phyloP scores from a whole-genome alignment of 2,888 invertebrate genomes.

The Drosophila mimica region DNA sequence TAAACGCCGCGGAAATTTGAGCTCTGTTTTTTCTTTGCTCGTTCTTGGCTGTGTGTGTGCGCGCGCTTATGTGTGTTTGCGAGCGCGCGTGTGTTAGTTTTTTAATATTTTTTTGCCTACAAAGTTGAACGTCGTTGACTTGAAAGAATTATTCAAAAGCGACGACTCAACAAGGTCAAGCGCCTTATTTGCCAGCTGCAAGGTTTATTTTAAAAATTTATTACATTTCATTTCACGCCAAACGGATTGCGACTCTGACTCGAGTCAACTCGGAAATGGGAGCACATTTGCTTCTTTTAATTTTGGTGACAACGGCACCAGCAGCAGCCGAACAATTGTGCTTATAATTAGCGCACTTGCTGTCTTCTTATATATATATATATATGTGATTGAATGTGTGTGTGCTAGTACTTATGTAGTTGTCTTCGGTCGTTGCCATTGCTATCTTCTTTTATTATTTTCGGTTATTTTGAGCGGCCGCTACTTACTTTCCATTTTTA shows the following conservation, averaged over 20 bases:
- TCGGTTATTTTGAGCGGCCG: constrained; percentile 59
- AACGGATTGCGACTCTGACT: constrained; percentile 29
- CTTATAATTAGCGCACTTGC: constrained; percentile 72
- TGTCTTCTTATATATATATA: constrained; percentile 11
- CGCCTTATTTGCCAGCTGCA: constrained; percentile 70
- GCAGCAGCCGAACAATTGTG: constrained; percentile 46
- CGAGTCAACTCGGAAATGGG: constrained; percentile 56
- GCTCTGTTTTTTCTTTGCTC: constrained; percentile 56
- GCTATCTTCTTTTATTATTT: constrained; percentile 71
- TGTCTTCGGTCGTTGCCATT: constrained; percentile 74
- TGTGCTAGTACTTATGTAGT: constrained; percentile 39
- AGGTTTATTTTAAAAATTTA: constrained; percentile 62
- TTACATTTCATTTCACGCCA: constrained; percentile 56
- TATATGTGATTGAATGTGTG: constrained; percentile 14
- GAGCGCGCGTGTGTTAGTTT: constrained; percentile 41
- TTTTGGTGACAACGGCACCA: constrained; percentile 59
- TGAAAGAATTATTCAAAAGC: constrained; percentile 75
- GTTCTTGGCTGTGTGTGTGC: constrained; percentile 32
- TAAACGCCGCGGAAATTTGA: constrained; percentile 73
- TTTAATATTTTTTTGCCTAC: constrained; percentile 67
- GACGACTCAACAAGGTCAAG: constrained; percentile 73
- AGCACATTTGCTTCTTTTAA: constrained; percentile 52
- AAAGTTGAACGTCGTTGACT: constrained; percentile 61
- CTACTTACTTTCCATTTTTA: constrained; percentile 77
- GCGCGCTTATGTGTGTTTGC: constrained; percentile 23